Conservation (phyloP, 2,797 vertebrate species). For the Zalophus californianus region DNA sequence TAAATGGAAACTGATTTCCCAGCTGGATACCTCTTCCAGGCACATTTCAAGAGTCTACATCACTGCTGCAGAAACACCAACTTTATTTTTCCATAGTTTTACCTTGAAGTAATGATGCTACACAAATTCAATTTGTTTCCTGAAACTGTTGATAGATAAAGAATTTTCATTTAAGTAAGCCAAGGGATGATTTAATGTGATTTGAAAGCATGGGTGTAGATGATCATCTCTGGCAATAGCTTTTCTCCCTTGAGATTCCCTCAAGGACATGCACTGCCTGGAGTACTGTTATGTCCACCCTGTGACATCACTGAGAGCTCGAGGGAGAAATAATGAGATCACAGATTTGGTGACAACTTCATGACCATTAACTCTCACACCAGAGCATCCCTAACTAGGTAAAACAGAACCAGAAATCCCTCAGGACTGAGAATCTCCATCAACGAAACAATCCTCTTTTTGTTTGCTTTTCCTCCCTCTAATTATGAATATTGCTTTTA, state of each 20-base stretch:
- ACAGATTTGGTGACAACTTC: background rate
- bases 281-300: background rate
- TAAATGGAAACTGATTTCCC: background rate
- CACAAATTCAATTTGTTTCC: background rate
- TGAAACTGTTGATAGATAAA: background rate
- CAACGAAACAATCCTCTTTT: slow-evolving; percentile 48
- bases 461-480: slow-evolving; percentile 49
- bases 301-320: background rate
- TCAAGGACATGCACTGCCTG: background rate
- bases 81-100: background rate
- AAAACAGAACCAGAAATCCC: slow-evolving; percentile 1
- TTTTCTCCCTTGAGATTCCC: background rate
- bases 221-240: background rate
- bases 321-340: background rate
- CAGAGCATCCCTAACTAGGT: slow-evolving; percentile 24
- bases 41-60: background rate
- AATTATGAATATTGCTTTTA: slow-evolving; percentile 55
- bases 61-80: background rate
- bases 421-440: slow-evolving; percentile 11
- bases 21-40: background rate
- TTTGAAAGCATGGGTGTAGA: background rate
- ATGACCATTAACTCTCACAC: background rate
- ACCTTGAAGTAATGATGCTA: background rate
- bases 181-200: background rate
- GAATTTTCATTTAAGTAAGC: background rate